Evolutionary conservation across 2,888 invertebrate species (phyloP), one percentile per base, ranked within the genome.

Genomic region (Lithodes maja): DNA sequence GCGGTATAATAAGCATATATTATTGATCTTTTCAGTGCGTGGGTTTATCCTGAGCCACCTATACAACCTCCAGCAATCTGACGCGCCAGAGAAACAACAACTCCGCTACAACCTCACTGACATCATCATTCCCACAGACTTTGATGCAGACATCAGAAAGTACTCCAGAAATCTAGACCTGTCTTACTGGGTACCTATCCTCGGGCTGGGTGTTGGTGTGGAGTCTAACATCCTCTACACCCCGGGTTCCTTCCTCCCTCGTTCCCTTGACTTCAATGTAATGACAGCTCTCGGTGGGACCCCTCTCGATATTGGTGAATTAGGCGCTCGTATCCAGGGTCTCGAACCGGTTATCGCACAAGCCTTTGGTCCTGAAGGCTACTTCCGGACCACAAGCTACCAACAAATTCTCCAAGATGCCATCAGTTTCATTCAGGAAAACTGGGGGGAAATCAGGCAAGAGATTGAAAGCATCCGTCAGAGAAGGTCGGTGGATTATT

Each of bases 31-130:
- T 91, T 17, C 90, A 91, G 91, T 88, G 69, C 90, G 88, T 61
- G 87, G 89, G 7, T 91, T 88, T 52, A 88, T 91, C 54, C 86
- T 91, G 52, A 87, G 90, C 49, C 88, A 91, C 55, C 83, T 91
- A 61, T 12, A 78, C 5, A 87, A 90, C 78, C 55, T 91, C 1
- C 91, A 90, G 54, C 50, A 85, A 15, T 79, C 90, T 2, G 80
- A 85, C 17, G 82, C 87, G 0, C 91, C 91, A 1, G 68, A 85
- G 68, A 87, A 87, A 54, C 54, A 78, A 55, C 17, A 52, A 9
- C 74, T 91, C 15, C 68, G 83, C 9, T 85, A 87, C 82, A 49
- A 80, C 15, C 83, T 91, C 3, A 83, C 91, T 0, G 77, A 71
- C 75, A 55, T 83, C 5, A 52, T 85, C 9, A 17, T 89, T 2